These are phyloP conservation scores for Furcula furcula DNA, from an alignment of 2,888 invertebrate genomes.

Conservation along the genomic window DNA sequence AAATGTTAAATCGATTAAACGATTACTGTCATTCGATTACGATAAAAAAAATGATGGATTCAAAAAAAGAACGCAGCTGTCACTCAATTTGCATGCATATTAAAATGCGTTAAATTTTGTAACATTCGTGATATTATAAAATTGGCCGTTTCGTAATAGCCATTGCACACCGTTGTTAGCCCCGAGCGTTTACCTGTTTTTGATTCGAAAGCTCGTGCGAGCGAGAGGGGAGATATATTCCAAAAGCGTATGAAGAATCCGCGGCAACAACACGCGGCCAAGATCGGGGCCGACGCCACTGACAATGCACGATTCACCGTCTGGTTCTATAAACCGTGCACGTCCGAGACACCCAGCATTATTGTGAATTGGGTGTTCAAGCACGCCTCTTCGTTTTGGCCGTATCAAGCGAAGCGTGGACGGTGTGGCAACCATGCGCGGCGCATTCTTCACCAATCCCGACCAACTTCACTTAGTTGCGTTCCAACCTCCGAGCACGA, in stretches of 20 bases:
- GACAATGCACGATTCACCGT: constrained; percentile 76
- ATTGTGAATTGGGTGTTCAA: constrained; percentile 50
- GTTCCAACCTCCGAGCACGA: constrained; percentile 55
- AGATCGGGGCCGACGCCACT: constrained; percentile 73
- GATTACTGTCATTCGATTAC: constrained; percentile 9
- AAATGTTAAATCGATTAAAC: constrained; percentile 11
- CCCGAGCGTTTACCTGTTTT: constrained; percentile 70
- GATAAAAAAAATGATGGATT: constrained; percentile 10
- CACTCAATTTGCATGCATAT: constrained; percentile 37
- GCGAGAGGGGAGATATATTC: constrained; percentile 60
- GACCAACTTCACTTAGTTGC: constrained; percentile 76
- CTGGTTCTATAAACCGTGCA: constrained; percentile 72
- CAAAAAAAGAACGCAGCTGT: constrained; percentile 23
- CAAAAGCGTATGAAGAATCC: constrained; percentile 66
- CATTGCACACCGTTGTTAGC: constrained; percentile 51
- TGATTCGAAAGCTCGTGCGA: constrained; percentile 60
- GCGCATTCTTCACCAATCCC: constrained; percentile 78
- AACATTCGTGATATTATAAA: constrained; percentile 39
- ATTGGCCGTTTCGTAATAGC: constrained; percentile 39
- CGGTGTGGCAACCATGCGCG: constrained; percentile 79
- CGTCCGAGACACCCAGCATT: constrained; percentile 48
- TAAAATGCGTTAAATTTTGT: constrained; percentile 48
- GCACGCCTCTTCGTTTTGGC: constrained; percentile 56
- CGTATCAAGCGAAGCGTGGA: constrained; percentile 61
- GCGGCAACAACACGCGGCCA: constrained; percentile 61